These are phyloP conservation scores for Platyura marginata DNA, from an alignment of 1,140 invertebrate species.

Conservation along the genomic window DNA sequence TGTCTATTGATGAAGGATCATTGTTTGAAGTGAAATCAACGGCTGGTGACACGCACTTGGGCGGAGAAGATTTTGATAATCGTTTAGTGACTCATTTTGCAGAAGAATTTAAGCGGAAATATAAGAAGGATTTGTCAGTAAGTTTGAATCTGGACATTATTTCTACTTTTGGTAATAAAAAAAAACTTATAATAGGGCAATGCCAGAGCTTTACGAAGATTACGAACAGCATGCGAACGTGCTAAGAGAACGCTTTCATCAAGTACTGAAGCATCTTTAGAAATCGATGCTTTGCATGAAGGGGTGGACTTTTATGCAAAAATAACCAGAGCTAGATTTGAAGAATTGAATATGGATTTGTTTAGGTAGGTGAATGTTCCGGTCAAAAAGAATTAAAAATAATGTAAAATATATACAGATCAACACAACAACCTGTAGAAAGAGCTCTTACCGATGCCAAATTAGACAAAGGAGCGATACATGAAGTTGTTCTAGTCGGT, in stretches of 20 bases:
- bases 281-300: conserved; percentile 34
- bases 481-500: conserved; percentile 64
- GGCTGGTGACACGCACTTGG: conserved; percentile 34
- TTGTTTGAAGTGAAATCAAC: conserved; percentile 48
- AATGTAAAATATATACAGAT: conserved; percentile 2
- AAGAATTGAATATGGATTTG: conserved; percentile 40
- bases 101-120: conserved; percentile 34
- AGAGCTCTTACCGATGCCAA: conserved; percentile 55
- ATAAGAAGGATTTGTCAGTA: conserved; percentile 29
- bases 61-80: conserved; percentile 74
- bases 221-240: conserved; percentile 43
- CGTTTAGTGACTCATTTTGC: conserved; percentile 53
- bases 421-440: conserved; percentile 38
- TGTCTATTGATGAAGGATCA: conserved; percentile 49
- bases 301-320: conserved; percentile 41
- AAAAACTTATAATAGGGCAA: too few species aligned
- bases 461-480: conserved; percentile 45
- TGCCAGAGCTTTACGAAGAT: conserved; percentile 32
- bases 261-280: conserved; percentile 33
- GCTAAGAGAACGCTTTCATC: conserved; percentile 37
- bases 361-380: conserved; percentile 22
- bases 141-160: conserved; percentile 3
- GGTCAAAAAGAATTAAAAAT: neutral
- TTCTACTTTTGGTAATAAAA: neutral
- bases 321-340: conserved; percentile 38